Evolutionary conservation across 2,113 vertebrate genomes (phyloP).

Genomic region (Bos javanicus): DNA sequence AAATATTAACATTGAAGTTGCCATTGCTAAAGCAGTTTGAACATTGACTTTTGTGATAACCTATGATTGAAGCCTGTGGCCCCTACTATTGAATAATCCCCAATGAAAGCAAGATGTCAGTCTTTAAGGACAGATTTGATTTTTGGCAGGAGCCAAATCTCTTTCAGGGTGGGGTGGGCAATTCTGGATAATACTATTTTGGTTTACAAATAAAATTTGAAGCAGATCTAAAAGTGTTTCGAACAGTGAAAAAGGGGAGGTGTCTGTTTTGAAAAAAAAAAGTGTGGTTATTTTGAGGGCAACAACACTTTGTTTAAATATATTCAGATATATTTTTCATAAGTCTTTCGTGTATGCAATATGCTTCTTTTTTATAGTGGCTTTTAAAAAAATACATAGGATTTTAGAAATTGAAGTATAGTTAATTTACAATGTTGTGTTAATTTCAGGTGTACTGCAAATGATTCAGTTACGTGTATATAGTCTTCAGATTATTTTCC

Average conservation of each 20-base stretch:
- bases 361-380: background rate
- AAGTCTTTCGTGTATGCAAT: background rate
- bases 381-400: background rate
- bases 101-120: background rate
- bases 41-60: background rate
- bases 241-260: background rate
- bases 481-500: background rate
- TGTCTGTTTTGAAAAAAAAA: background rate
- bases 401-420: background rate
- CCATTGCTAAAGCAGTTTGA: background rate
- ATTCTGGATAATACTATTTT: background rate
- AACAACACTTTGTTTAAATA: background rate
- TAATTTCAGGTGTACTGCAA: background rate
- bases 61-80: background rate
- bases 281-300: background rate
- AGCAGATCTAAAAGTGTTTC: background rate
- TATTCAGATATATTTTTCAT: conserved; percentile 11
- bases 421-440: background rate
- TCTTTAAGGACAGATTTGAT: background rate
- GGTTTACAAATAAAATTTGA: background rate
- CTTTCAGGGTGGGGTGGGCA: background rate
- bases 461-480: background rate
- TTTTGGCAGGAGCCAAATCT: background rate
- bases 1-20: background rate
- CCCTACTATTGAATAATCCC: background rate